Conservation (phyloP, 2,113 vertebrate genomes). For the Aspidoscelis tigris region DNA sequence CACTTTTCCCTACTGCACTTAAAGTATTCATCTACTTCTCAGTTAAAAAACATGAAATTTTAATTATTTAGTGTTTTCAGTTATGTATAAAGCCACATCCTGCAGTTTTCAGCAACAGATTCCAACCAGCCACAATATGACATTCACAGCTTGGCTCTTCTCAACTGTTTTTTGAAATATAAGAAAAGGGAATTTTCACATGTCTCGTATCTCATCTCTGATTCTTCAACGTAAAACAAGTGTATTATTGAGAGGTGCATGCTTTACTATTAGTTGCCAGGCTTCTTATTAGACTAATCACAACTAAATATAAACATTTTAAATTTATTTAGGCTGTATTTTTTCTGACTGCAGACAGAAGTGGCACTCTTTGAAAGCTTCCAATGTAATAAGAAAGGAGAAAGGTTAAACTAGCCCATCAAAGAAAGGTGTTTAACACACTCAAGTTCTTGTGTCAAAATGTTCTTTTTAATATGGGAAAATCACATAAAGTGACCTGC, state of each 20-base stretch:
- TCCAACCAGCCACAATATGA: background rate
- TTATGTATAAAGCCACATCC: constrained; percentile 6
- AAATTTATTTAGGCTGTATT: background rate
- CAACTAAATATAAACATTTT: background rate
- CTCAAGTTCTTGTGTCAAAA: background rate
- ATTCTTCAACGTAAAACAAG: background rate
- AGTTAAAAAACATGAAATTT: background rate
- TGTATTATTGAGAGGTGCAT: background rate
- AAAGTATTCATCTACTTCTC: background rate
- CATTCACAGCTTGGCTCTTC: background rate
- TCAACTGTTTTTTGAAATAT: background rate
- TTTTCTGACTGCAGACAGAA: background rate
- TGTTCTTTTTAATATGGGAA: background rate
- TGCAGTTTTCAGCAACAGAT: constrained; percentile 5
- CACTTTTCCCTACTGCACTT: background rate
- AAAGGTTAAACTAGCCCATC: background rate
- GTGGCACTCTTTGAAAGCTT: background rate
- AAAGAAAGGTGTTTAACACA: background rate
- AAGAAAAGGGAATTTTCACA: background rate
- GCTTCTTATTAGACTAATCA: background rate
- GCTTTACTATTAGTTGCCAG: background rate
- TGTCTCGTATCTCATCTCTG: background rate
- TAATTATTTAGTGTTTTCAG: background rate
- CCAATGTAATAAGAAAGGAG: background rate
- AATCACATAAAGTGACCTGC: background rate